Percentiles rank a stretch among this genome's conserved stretches.
Evolutionary conservation across 2,888 invertebrate genomes (phyloP).

Genomic region (Amphipyra tragopoginis): DNA sequence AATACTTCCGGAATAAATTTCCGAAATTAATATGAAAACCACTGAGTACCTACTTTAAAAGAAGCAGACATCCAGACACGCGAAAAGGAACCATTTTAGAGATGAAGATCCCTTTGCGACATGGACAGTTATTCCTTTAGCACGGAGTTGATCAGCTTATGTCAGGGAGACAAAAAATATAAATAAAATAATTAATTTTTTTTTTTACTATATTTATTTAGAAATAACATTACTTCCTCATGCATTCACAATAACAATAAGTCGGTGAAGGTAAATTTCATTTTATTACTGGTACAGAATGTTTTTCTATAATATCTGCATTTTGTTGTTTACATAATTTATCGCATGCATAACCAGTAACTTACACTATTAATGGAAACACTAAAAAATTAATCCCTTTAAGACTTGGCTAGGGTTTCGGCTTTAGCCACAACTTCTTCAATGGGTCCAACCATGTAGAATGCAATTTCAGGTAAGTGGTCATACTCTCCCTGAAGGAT

Average conservation of each 20-base stretch:
- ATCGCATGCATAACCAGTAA: too few relatives aligned
- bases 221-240: constrained; percentile 71
- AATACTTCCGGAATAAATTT: too few relatives aligned
- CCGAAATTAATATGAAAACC: too few relatives aligned
- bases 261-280: constrained; percentile 74
- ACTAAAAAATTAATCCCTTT: constrained; percentile 54
- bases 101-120: too few relatives aligned
- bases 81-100: too few relatives aligned
- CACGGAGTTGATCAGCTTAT: too few relatives aligned
- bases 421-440: constrained; percentile 96
- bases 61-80: too few relatives aligned
- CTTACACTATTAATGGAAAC: constrained; percentile 21
- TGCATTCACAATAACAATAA: constrained; percentile 64
- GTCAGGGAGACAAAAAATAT: not conserved
- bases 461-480: constrained; percentile 97
- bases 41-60: too few relatives aligned
- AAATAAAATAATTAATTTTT: not conserved
- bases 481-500: constrained; percentile 96
- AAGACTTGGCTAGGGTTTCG: constrained; percentile 92
- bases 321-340: too few relatives aligned
- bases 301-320: too few relatives aligned
- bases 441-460: constrained; percentile 98
- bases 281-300: too few relatives aligned
- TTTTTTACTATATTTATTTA: constrained; percentile 75
- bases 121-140: too few relatives aligned